Evolutionary conservation across 2,797 vertebrate species (phyloP).

Genomic region (Macropodus opercularis): DNA sequence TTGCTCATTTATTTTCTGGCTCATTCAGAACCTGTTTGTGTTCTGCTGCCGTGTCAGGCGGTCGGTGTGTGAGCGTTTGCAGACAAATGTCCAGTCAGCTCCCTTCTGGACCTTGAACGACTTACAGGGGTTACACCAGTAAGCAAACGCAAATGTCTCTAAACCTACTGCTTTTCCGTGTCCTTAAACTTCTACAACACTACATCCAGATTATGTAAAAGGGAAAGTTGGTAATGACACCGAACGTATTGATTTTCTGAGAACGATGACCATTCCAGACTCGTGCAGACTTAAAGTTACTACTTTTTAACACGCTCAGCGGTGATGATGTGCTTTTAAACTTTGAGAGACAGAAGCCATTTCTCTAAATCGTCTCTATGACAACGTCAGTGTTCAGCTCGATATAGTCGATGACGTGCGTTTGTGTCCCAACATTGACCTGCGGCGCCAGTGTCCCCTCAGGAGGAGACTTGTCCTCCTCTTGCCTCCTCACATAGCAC

Average conservation of each 20-base stretch:
- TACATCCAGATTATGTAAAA: not conserved
- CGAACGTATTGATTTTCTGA: too few relatives aligned
- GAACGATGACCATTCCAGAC: too few relatives aligned
- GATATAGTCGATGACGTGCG: not conserved
- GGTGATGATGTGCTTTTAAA: too few relatives aligned
- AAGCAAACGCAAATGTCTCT: too few relatives aligned
- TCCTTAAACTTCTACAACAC: not conserved
- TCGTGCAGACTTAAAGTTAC: too few relatives aligned
- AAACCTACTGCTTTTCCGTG: constrained; percentile 11
- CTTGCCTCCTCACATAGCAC: not conserved
- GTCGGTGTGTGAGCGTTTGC: not conserved
- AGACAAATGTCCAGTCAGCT: not conserved
- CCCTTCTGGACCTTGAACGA: constrained; percentile 3
- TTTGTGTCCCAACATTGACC: constrained; percentile 52
- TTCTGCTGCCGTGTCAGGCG: constrained; percentile 11
- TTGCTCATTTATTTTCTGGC: constrained; percentile 41
- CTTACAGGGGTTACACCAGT: not conserved
- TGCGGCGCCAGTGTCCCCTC: constrained; percentile 27
- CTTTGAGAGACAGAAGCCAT: too few relatives aligned
- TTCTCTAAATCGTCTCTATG: too few relatives aligned
- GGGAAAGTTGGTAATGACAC: too few relatives aligned
- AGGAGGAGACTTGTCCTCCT: constrained; percentile 18
- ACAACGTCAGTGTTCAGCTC: too few relatives aligned
- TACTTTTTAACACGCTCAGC: too few relatives aligned
- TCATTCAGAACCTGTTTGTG: constrained; percentile 47